A percentile compares a stretch with the other conserved stretches of the same genome.
These are phyloP conservation scores for Colletes gigas DNA, from an alignment of 1,140 invertebrate species.

Conservation along the genomic window DNA sequence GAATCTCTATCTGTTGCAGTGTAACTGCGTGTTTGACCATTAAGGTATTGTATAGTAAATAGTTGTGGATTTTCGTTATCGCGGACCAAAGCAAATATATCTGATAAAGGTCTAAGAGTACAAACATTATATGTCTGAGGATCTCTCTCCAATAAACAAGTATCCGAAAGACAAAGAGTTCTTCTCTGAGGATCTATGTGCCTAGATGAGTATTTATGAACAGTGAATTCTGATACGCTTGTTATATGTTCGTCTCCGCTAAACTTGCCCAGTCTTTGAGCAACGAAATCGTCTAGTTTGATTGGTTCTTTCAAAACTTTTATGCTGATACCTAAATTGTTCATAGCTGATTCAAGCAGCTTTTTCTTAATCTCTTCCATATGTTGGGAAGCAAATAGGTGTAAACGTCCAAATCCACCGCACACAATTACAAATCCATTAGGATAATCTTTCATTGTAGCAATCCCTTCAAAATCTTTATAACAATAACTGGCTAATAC, in stretches of 20 bases:
- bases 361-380: slow-evolving; percentile 93
- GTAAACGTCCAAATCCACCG: slow-evolving; percentile 92
- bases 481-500: slow-evolving; percentile 94
- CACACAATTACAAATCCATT: slow-evolving; percentile 94
- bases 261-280: slow-evolving; percentile 92
- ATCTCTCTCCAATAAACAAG: slow-evolving; percentile 97
- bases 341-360: slow-evolving; percentile 89
- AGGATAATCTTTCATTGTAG: slow-evolving; percentile 86
- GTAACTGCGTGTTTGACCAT: slow-evolving; percentile 93
- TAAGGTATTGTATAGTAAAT: slow-evolving; percentile 97
- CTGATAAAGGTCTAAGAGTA: slow-evolving; percentile 92
- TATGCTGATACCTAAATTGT: slow-evolving; percentile 91
- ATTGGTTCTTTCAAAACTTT: slow-evolving; percentile 92
- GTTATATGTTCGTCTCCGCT: slow-evolving; percentile 94
- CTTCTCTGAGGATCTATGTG: slow-evolving; percentile 91
- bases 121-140: slow-evolving; percentile 96
- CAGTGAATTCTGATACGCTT: slow-evolving; percentile 94
- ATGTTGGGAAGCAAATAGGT: slow-evolving; percentile 93
- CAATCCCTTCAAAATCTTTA: slow-evolving; percentile 94
- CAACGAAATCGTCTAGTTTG: slow-evolving; percentile 91
- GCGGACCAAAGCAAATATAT: slow-evolving; percentile 95
- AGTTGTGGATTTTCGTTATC: slow-evolving; percentile 95
- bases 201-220: slow-evolving; percentile 91
- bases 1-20: slow-evolving; percentile 95
- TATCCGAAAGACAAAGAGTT: slow-evolving; percentile 97